Evolutionary conservation across 2,797 vertebrate species (phyloP), one percentile per base, ranked within the genome.

Genomic region (Vultur gryphus): DNA sequence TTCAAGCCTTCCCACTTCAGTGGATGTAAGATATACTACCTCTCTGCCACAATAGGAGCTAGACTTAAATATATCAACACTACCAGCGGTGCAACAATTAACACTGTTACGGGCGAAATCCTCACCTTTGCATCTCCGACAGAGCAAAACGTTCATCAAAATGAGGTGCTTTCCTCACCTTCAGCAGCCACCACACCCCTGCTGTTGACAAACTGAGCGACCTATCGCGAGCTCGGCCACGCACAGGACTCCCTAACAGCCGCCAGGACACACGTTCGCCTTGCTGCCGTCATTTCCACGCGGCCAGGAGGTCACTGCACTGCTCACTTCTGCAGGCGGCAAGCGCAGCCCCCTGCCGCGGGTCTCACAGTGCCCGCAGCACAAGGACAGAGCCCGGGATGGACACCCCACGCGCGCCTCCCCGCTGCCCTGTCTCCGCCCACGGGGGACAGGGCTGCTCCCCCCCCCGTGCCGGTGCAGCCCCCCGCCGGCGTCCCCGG

Each of bases 11-110:
- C 25, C 31, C 13, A 3, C 11, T 21, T 8, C 6, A 11, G 24
- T 1, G 1, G 2, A 7, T 41, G 0, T 6, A 39, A 54, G 23
- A n/a, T 13, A 26, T 0, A 11, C 4, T 21, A 16, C 13, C 19
- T 59, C 37, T 33, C 39, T 33, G 59, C 29, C 16, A 6, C 52
- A 18, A 8, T 1, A 17, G 31, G 18, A 61, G 18, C 43, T 18
- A 28, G 61, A 4, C 25, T 31, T 26, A 21, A 23, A 19, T 6
- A 6, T 1, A 31, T 9, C 46, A 41, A 7, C 7, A 3, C 26
- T 12, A 9, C 33, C 43, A 39, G 28, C 62, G 29, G 46, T 6
- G 17, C 35, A 15, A 9, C 48, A 15, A 2, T 21, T 12, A 46
- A 19, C 10, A 3, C 15, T 17, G 28, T 33, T 33, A 20, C 0